Evolutionary conservation across 2,888 invertebrate species (phyloP).

Genomic region (Caenorhabditis doughertyi): DNA sequence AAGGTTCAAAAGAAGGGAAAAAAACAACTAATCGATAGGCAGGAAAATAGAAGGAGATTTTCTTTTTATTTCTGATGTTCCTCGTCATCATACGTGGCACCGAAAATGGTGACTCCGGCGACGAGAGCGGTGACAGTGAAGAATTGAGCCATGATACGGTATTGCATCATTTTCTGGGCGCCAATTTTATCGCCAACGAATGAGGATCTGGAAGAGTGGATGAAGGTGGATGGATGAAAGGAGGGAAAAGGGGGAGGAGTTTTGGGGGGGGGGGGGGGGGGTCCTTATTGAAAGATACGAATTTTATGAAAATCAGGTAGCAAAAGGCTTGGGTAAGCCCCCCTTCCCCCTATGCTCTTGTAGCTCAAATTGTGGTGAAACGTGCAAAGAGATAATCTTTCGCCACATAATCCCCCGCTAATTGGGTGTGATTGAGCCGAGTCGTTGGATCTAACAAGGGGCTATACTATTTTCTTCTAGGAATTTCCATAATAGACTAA

Average conservation of each 20-base stretch:
- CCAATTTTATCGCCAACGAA: slow-evolving; percentile 78
- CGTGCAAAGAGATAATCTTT: no score
- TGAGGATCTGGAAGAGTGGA: slow-evolving; percentile 64
- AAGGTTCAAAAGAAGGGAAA: background rate
- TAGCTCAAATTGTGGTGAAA: no score
- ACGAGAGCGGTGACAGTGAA: slow-evolving; percentile 80
- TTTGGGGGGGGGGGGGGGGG: background rate
- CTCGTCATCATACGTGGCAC: slow-evolving; percentile 73
- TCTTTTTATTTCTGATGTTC: slow-evolving; percentile 36
- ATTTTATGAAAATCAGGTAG: no score
- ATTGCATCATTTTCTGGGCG: slow-evolving; percentile 80
- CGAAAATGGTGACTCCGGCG: slow-evolving; percentile 78
- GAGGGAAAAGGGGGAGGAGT: background rate
- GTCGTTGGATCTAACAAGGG: no score
- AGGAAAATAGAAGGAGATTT: background rate
- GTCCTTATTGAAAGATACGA: no score
- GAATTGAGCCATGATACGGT: slow-evolving; percentile 81
- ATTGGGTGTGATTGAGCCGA: no score
- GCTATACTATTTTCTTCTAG: no score
- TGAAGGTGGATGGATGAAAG: background rate
- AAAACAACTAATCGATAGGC: slow-evolving; percentile 35
- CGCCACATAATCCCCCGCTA: no score
- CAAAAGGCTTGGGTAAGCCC: no score
- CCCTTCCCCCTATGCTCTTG: no score
- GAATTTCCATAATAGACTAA: no score